Conservation (phyloP, 2,888 invertebrate species). For the Drosophila borealis region DNA sequence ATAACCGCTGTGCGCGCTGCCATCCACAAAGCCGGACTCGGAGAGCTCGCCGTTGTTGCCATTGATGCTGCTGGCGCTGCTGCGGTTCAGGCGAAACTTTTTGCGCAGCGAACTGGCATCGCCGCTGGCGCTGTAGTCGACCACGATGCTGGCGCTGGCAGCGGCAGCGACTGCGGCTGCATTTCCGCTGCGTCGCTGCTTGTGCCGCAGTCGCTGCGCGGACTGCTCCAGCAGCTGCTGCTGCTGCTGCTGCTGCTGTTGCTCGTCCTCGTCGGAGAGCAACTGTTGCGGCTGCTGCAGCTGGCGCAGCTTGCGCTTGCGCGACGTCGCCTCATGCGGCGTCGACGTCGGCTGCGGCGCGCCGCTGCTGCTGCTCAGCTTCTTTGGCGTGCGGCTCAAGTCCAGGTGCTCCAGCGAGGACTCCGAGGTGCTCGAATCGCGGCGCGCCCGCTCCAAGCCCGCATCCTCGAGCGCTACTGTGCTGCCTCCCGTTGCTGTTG, state of each 20-base stretch:
- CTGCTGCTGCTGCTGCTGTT: conserved; percentile 20
- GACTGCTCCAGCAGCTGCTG: conserved; percentile 37
- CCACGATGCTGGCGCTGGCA: conserved; percentile 68
- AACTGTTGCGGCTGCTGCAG: conserved; percentile 24
- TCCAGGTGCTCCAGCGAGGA: conserved; percentile 85
- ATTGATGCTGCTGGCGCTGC: conserved; percentile 43
- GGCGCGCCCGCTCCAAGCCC: conserved; percentile 83
- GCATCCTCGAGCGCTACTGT: conserved; percentile 20
- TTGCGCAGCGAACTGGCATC: conserved; percentile 82
- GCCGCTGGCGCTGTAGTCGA: conserved; percentile 67
- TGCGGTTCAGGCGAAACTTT: conserved; percentile 83
- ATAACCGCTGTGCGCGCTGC: conserved; percentile 76
- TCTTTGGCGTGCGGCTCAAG: conserved; percentile 82
- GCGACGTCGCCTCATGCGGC: conserved; percentile 65
- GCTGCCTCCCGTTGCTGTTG: conserved; percentile 25
- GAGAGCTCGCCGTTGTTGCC: conserved; percentile 50
- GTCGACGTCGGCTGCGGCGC: conserved; percentile 76
- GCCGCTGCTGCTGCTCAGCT: conserved; percentile 70
- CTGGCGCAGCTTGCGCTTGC: conserved; percentile 64
- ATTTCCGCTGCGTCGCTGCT: conserved; percentile 73
- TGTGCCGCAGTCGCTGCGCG: conserved; percentile 72
- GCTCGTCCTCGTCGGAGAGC: conserved; percentile 2
- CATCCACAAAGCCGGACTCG: conserved; percentile 84
- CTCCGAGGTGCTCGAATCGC: conserved; percentile 84
- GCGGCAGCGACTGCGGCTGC: conserved; percentile 55